A percentile compares a stretch with the other conserved stretches of the same genome.
phyloP scores from a whole-genome alignment of 2,113 vertebrate genomes.

The Leucopsar rothschildi region DNA sequence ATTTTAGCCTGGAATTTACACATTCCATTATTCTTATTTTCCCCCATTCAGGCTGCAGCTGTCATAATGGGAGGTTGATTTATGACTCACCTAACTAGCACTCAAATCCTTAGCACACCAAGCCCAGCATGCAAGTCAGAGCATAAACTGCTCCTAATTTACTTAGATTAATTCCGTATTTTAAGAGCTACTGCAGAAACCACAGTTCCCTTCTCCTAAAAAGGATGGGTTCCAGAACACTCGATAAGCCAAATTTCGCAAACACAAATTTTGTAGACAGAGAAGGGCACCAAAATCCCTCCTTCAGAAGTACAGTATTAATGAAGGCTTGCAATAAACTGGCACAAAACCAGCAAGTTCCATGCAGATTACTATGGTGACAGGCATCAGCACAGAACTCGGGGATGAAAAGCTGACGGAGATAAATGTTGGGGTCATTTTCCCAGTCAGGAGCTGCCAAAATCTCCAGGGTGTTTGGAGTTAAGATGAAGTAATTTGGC shows the following conservation, averaged over 20 bases:
- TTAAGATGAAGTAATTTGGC: background rate
- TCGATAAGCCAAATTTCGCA: background rate
- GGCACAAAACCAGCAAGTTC: background rate
- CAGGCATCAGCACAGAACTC: background rate
- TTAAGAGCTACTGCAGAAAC: background rate
- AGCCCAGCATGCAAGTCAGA: constrained; percentile 40
- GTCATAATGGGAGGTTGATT: constrained; percentile 57
- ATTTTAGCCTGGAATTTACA: constrained; percentile 49
- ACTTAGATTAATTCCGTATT: constrained; percentile 28
- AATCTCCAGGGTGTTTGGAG: background rate
- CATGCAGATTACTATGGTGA: constrained; percentile 23
- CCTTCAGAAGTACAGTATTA: background rate
- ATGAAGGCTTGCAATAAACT: background rate
- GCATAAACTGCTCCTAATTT: constrained; percentile 54
- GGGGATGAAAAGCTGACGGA: background rate
- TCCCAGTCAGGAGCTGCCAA: background rate
- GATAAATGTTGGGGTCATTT: background rate
- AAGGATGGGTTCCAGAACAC: background rate
- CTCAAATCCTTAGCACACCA: constrained; percentile 11
- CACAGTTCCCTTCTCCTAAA: background rate
- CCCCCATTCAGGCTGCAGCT: constrained; percentile 33
- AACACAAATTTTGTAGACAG: background rate
- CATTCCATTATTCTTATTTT: constrained; percentile 62
- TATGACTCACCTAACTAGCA: constrained; percentile 47
- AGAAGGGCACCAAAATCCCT: background rate